Conservation (phyloP, 2,888 invertebrate genomes). For the Tanypteryx hageni region DNA sequence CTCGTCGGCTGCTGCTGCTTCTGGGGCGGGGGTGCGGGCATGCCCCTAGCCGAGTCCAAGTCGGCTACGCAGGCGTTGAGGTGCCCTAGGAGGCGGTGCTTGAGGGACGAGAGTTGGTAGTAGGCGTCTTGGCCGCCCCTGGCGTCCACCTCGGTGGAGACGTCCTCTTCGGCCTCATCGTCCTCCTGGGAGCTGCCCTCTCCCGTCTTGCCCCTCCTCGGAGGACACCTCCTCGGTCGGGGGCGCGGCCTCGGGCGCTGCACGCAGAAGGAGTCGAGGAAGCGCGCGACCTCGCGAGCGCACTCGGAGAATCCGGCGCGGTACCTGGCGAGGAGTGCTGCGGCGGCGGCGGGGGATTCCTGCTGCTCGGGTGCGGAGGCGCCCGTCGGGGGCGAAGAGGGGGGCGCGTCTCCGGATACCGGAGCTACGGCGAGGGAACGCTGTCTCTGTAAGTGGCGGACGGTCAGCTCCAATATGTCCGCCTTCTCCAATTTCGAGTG, state of each 20-base stretch:
- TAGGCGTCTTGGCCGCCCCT: slow-evolving; percentile 69
- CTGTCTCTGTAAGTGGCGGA: slow-evolving; percentile 87
- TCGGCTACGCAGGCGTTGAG: slow-evolving; percentile 81
- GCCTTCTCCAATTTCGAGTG: slow-evolving; percentile 91
- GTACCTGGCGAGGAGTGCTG: slow-evolving; percentile 78
- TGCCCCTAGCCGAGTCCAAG: slow-evolving; percentile 76
- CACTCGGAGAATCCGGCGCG: slow-evolving; percentile 83
- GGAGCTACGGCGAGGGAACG: slow-evolving; percentile 79
- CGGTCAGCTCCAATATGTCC: slow-evolving; percentile 90
- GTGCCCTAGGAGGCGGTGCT: slow-evolving; percentile 79
- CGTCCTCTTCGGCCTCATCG: slow-evolving; percentile 54
- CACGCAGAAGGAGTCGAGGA: slow-evolving; percentile 79
- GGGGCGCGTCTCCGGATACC: slow-evolving; percentile 30
- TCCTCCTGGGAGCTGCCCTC: slow-evolving; percentile 39
- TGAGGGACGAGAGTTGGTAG: slow-evolving; percentile 78
- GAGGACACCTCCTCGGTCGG: slow-evolving; percentile 73
- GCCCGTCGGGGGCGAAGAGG: slow-evolving; percentile 49
- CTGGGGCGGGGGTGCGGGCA: slow-evolving; percentile 72
- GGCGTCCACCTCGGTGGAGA: slow-evolving; percentile 39
- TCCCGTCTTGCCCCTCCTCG: slow-evolving; percentile 66
- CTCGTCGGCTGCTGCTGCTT: slow-evolving; percentile 73
- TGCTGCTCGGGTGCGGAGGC: slow-evolving; percentile 69
- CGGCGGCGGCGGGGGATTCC: slow-evolving; percentile 68
- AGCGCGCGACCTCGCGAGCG: slow-evolving; percentile 80
- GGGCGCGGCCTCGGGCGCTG: slow-evolving; percentile 64